These are phyloP conservation scores for Cyprinella venusta DNA, from an alignment of 2,797 vertebrate genomes.

Conservation along the genomic window DNA sequence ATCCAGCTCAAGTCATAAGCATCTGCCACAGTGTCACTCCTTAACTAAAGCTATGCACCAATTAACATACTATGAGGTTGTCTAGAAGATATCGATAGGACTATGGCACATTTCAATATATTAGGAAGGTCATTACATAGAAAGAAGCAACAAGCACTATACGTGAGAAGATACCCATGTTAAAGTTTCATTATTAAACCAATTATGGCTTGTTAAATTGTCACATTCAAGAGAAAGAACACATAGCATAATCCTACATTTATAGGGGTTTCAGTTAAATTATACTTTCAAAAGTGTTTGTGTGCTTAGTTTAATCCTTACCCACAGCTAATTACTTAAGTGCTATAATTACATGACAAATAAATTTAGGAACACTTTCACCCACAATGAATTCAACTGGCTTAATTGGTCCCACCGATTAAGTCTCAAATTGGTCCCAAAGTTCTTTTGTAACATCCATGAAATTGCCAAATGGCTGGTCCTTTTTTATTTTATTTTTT, in stretches of 20 bases:
- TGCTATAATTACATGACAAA: conserved; percentile 23
- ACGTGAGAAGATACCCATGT: background rate
- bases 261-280: background rate
- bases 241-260: background rate
- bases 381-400: conserved; percentile 26
- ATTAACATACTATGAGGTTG: conserved; percentile 14
- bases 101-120: background rate
- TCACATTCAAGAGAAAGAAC: background rate
- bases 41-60: conserved; percentile 5
- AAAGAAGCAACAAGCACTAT: conserved; percentile 29
- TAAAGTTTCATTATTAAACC: conserved; percentile 5
- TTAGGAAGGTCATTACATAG: background rate
- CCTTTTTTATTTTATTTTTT: background rate
- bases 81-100: conserved; percentile 7
- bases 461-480: conserved; percentile 27
- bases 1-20: conserved; percentile 14
- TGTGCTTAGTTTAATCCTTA: conserved; percentile 33
- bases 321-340: conserved; percentile 30
- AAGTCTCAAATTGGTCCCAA: background rate
- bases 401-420: conserved; percentile 40
- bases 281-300: conserved; percentile 12
- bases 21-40: conserved; percentile 14
- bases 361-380: conserved; percentile 26
- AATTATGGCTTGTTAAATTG: conserved; percentile 5
- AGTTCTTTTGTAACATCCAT: conserved; percentile 18